A percentile compares a stretch with the other conserved stretches of the same genome.
phyloP scores from a whole-genome alignment of 2,113 vertebrate genomes.

The Gasterosteus aculeatus region DNA sequence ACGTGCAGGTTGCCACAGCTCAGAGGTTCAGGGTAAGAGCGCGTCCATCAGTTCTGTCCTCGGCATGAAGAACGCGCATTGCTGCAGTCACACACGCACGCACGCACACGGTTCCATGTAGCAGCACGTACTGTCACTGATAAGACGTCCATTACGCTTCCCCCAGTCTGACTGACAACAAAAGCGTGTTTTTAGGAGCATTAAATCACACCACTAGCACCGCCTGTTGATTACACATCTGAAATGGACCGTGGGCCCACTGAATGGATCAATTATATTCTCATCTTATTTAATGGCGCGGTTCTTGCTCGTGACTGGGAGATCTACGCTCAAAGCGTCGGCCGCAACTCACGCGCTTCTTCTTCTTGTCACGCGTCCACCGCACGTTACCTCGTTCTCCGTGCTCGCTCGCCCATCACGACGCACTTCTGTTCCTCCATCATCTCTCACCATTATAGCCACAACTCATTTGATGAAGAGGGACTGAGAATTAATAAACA shows the following conservation, averaged over 20 bases:
- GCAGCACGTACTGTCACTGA: constrained; percentile 52
- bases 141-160: constrained; percentile 49
- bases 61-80: constrained; percentile 45
- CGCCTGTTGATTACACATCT: constrained; percentile 9
- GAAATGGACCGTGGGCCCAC: not conserved
- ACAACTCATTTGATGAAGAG: not conserved
- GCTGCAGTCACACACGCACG: constrained; percentile 39
- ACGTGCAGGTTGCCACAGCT: constrained; percentile 5
- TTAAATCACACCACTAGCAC: constrained; percentile 9
- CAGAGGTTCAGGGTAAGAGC: constrained; percentile 58
- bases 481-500: too few species aligned
- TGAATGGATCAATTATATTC: not conserved
- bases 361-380: not conserved
- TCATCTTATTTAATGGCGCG: not conserved
- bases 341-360: not conserved
- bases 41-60: constrained; percentile 42
- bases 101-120: constrained; percentile 51
- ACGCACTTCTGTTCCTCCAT: not conserved
- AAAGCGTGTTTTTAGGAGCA: not conserved
- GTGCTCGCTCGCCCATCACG: not conserved
- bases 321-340: not conserved
- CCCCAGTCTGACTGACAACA: constrained; percentile 51
- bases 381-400: too few species aligned
- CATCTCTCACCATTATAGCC: not conserved
- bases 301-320: not conserved